Base-by-base conservation (phyloP, 2,888 invertebrate species). In the Cryptocephalus moraei region DNA sequence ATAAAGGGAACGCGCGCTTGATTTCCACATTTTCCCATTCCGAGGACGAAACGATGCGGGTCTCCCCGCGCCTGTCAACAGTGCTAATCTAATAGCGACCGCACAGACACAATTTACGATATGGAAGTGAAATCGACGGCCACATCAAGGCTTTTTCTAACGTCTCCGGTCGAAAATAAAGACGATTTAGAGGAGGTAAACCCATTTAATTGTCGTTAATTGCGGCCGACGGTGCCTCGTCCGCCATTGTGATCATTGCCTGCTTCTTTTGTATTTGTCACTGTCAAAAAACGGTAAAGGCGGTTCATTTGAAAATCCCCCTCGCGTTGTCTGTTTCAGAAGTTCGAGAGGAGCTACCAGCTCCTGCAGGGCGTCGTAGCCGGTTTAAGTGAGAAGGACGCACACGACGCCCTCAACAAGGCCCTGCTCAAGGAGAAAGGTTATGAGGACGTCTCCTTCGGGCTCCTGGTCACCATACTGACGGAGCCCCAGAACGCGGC, bases 381-480 rank as follows among this genome's bases (percentile, higher is more conserved):
- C 56, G 91, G 91, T 57, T 79, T 91, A 62, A 91, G 90, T 61
- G 95, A 95, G 65, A 89, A 93, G 66, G 94, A 95, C 73, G 84
- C 89, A 61, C 93, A 94, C 68, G 94, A 95, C 69, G 85, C 86
- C 32, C 77, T 95, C 44, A 91, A 90, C 66, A 89, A 86, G 69
- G 85, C 91, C 52, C 87, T 92, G 55, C 84, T 89, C 66, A 91
- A 91, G 71, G 88, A 88, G 55, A 80, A 79, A 62, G 87, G 86
- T 63, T 92, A 94, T 74, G 95, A 96, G 70, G 95, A 96, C 64
- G 86, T 94, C 50, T 91, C 90, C 46, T 73, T 93, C 56, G 96
- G 95, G 45, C 80, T 96, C 67, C 74, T 96, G 49, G 89, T 89
- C 70, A 82, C 83, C 48, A 91, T 95, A 62, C 77, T 96, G 54